These are phyloP conservation scores for Heliconius ismenius DNA, from an alignment of 2,888 invertebrate genomes.

Conservation along the genomic window DNA sequence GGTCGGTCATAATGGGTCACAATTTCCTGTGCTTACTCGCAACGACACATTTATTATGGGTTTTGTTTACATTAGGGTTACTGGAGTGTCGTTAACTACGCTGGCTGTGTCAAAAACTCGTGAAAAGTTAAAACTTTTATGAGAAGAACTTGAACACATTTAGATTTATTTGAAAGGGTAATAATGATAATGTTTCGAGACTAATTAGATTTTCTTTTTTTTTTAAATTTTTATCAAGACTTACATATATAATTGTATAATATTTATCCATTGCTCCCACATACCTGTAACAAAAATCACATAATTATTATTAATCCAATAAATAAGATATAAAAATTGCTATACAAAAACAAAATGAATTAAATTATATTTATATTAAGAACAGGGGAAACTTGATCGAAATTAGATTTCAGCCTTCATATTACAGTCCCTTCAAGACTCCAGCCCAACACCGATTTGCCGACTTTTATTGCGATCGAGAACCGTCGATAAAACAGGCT, in stretches of 20 bases:
- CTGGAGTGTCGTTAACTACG: constrained; percentile 2
- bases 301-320: background rate
- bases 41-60: constrained; percentile 36
- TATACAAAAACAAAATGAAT: background rate
- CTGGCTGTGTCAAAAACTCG: constrained; percentile 2
- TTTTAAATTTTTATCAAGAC: background rate
- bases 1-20: constrained; percentile 32
- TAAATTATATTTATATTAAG: constrained; percentile 6
- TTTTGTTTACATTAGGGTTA: constrained; percentile 27
- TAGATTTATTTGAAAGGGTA: background rate
- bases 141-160: background rate
- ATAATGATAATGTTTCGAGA: background rate
- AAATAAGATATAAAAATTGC: background rate
- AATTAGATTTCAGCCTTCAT: constrained; percentile 33
- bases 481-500: constrained; percentile 66
- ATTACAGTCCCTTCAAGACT: constrained; percentile 41
- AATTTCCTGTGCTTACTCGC: constrained; percentile 39
- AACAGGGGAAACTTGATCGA: constrained; percentile 19
- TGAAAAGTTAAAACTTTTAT: constrained; percentile 1
- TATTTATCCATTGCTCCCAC: background rate
- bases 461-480: constrained; percentile 77
- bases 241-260: background rate
- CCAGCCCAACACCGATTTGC: constrained; percentile 59
- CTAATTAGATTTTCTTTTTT: too few relatives aligned
- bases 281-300: constrained; percentile 14